These are phyloP conservation scores for Brachionichthys hirsutus DNA, from an alignment of 2,113 vertebrate species.

Conservation along the genomic window DNA sequence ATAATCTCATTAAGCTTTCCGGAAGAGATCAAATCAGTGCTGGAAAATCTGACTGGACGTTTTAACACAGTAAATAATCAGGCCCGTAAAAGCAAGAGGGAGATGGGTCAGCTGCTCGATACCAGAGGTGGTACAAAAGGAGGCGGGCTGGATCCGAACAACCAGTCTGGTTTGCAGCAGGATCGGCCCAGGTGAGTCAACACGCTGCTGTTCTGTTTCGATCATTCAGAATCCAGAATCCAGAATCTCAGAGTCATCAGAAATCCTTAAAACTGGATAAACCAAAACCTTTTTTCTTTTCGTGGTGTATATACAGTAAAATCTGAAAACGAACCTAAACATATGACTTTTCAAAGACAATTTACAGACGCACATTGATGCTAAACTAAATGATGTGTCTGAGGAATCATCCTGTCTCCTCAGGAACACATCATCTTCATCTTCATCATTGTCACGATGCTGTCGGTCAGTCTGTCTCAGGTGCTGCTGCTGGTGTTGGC, in stretches of 20 bases:
- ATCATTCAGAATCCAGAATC: too few species aligned
- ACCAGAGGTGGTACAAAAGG: slow-evolving; percentile 49
- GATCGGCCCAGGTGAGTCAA: slow-evolving; percentile 42
- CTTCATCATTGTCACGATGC: slow-evolving; percentile 46
- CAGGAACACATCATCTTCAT: slow-evolving; percentile 46
- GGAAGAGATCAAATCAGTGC: slow-evolving; percentile 47
- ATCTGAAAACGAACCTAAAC: too few species aligned
- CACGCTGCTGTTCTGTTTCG: too few species aligned
- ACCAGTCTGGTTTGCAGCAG: slow-evolving; percentile 31
- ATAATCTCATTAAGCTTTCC: slow-evolving; percentile 56
- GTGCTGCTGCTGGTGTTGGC: slow-evolving; percentile 62
- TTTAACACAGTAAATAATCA: slow-evolving; percentile 64
- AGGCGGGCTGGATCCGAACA: not conserved
- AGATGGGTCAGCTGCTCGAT: slow-evolving; percentile 16
- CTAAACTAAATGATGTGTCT: too few species aligned
- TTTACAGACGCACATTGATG: not conserved
- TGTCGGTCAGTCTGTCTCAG: slow-evolving; percentile 53
- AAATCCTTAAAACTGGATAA: too few species aligned
- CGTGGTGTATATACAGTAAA: too few species aligned
- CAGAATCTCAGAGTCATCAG: too few species aligned
- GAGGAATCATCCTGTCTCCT: slow-evolving; percentile 20
- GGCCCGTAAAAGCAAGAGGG: slow-evolving; percentile 53
- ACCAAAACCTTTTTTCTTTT: too few species aligned
- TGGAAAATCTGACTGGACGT: slow-evolving; percentile 39
- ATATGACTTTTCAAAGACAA: too few species aligned